Conservation (phyloP, 2,113 vertebrate genomes). For the Ranitomeya variabilis region DNA sequence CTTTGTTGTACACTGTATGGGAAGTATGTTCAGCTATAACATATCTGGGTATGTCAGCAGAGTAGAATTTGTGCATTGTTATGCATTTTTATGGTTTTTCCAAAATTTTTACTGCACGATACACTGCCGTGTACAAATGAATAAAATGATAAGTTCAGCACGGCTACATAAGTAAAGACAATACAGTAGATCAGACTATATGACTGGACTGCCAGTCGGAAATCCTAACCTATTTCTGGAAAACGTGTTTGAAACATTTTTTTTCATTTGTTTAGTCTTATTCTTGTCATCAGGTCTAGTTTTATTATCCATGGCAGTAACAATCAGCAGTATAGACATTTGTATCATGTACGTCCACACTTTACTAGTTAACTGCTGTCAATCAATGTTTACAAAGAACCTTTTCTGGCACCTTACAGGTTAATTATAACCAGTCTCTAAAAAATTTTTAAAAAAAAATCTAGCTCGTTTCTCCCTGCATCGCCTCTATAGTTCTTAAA, state of each 20-base stretch:
- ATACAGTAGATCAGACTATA: neutral
- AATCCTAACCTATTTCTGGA: neutral
- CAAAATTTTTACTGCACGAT: no score
- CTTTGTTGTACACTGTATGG: neutral
- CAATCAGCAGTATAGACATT: neutral
- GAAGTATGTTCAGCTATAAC: neutral
- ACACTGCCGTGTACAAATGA: neutral
- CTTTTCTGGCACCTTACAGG: neutral
- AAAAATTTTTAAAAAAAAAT: neutral
- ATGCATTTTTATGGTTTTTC: neutral
- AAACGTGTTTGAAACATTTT: neutral
- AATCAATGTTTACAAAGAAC: neutral
- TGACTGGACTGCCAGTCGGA: neutral
- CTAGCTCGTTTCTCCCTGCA: neutral
- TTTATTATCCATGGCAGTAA: neutral
- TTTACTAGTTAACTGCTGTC: neutral
- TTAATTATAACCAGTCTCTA: conserved; percentile 49
- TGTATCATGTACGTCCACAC: neutral
- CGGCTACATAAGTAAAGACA: neutral
- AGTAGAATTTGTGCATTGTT: neutral
- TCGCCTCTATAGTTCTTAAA: conserved; percentile 69
- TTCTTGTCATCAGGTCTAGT: neutral
- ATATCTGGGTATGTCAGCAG: neutral
- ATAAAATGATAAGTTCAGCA: neutral
- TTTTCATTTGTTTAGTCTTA: neutral